phyloP scores from a whole-genome alignment of 2,113 vertebrate species.

The Nematolebias whitei region DNA sequence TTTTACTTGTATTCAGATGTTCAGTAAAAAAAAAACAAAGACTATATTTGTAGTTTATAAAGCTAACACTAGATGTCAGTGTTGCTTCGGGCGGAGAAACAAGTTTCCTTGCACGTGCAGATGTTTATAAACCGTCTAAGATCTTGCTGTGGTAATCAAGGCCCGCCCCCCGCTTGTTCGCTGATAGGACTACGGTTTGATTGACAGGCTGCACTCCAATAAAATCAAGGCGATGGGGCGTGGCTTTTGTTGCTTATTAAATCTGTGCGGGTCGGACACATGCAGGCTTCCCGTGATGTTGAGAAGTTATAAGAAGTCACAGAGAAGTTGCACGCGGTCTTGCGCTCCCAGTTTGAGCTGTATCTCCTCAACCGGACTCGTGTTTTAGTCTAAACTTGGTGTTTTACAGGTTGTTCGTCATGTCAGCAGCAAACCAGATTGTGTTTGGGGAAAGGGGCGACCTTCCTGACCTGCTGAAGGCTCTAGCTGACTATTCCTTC shows the following conservation, averaged over 20 bases:
- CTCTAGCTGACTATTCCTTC: constrained; percentile 85
- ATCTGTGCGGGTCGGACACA: constrained; percentile 27
- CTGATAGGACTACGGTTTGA: constrained; percentile 26
- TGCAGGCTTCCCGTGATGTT: constrained; percentile 44
- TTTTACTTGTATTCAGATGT: too few species aligned
- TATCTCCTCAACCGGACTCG: background rate
- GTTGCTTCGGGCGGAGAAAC: background rate
- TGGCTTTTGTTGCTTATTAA: background rate
- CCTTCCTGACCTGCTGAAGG: constrained; percentile 88
- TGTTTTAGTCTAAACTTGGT: too few species aligned
- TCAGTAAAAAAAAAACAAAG: too few species aligned
- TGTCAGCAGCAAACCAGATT: constrained; percentile 53
- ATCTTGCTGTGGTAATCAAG: constrained; percentile 33
- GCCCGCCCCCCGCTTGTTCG: constrained; percentile 17
- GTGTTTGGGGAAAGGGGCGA: constrained; percentile 75
- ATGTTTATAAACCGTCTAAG: accelerated
- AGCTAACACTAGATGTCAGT: constrained; percentile 21
- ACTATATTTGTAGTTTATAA: constrained; percentile 1
- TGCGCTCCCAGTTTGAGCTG: background rate
- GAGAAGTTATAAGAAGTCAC: constrained; percentile 53
- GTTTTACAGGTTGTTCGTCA: constrained; percentile 18
- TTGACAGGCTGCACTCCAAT: background rate
- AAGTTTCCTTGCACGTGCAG: constrained; percentile 50
- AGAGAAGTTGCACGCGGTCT: background rate
- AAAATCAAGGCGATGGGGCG: constrained; percentile 9